Base-by-base conservation (phyloP, 2,888 invertebrate genomes). In the Nomada hirtipes region DNA sequence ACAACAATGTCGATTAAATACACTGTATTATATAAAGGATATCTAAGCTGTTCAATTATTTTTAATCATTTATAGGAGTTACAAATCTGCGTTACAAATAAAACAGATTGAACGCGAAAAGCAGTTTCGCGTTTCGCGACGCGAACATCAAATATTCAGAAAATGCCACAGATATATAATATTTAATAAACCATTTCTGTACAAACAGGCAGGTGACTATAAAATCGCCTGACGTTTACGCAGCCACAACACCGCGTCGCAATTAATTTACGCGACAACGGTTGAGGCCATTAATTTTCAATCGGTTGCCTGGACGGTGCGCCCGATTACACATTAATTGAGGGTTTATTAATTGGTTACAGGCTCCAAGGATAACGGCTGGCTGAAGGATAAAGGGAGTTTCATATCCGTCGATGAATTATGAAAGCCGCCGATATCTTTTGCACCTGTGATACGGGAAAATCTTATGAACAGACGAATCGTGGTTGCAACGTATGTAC, bases 261-360 rank as follows among this genome's bases (percentile, higher is more conserved):
- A 77, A 87, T 87, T 86, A 87, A 87, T 84, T 85, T 71, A 74
- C 73, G 75, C 70, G 82, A 79, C 80, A 86, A 84, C 81, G 84
- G 83, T 82, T 80, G 86, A 75, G 69, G 78, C 82, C 83, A 89
- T 89, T 84, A 89, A 89, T 89, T 89, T 88, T 85, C 86, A 87
- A 89, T 89, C 83, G 85, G 76, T 63, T 42, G 67, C 36, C 59
- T n/a, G 53, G 68, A 36, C 72, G 61, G 70, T 61, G 57, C 76
- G 73, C 64, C 75, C 84, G 87, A 88, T 88, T 87, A 83, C 80
- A 79, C 85, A 84, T 88, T 88, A 88, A 89, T 89, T 84, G 88
- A 76, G 72, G 86, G 84, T 84, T 87, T 85, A 87, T 88, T 89
- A 89, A 87, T 89, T 86, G 86, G 81, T 80, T 68, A 64, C 84